Conservation (phyloP, 92 coral and sea anemone species). For the Epizoanthus rinbou region DNA sequence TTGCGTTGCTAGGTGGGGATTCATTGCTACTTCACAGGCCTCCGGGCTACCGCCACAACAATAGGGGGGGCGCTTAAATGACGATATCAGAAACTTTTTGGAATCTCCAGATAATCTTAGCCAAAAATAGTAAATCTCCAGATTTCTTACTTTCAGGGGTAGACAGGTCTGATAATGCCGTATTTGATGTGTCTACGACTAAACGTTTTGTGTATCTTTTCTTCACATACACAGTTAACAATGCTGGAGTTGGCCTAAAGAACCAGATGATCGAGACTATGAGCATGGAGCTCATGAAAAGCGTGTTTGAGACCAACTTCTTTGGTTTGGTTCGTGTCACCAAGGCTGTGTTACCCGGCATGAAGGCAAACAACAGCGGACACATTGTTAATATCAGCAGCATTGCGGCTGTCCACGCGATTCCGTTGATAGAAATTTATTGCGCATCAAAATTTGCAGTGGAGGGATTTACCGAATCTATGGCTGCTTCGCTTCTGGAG, state of each 20-base stretch:
- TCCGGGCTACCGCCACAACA: too few species aligned
- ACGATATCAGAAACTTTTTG: too few species aligned
- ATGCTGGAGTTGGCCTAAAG: conserved; percentile 80
- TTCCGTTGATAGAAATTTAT: conserved; percentile 70
- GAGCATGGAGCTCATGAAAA: conserved; percentile 55
- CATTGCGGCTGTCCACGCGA: conserved; percentile 66
- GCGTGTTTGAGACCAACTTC: conserved; percentile 76
- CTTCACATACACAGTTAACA: conserved; percentile 72
- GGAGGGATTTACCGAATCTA: conserved; percentile 79
- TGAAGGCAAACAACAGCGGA: conserved; percentile 81
- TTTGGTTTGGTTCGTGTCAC: conserved; percentile 82
- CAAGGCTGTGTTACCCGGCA: conserved; percentile 75
- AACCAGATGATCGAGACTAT: conserved; percentile 67
- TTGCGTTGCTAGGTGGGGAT: too few species aligned
- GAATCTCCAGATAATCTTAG: too few species aligned
- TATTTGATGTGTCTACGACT: too few species aligned
- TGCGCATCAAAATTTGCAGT: conserved; percentile 88
- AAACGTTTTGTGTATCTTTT: neutral
- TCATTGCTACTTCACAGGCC: too few species aligned
- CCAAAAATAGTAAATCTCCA: too few species aligned
- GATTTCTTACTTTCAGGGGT: too few species aligned
- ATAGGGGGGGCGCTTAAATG: too few species aligned
- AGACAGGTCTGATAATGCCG: too few species aligned
- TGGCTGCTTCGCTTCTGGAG: conserved; percentile 69
- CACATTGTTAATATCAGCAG: conserved; percentile 79